These are phyloP conservation scores for Oryzias javanicus DNA, from an alignment of 2,113 vertebrate genomes.

Conservation along the genomic window DNA sequence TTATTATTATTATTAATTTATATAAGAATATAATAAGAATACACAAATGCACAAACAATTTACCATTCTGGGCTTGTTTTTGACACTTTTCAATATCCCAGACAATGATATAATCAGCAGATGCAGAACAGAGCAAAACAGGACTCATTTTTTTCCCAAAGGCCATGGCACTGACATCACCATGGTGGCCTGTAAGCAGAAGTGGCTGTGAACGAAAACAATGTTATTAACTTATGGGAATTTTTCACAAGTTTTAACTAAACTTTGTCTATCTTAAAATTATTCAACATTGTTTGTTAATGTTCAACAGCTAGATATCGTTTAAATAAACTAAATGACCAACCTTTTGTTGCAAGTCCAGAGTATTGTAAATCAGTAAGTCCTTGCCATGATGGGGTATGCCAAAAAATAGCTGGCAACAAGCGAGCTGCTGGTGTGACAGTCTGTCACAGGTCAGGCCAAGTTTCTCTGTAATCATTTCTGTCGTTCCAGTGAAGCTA, in stretches of 20 bases:
- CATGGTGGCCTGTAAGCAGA: conserved; percentile 79
- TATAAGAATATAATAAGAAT: too few relatives aligned
- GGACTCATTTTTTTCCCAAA: conserved; percentile 76
- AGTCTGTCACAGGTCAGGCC: conserved; percentile 50
- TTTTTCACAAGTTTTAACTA: background rate
- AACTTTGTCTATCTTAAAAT: background rate
- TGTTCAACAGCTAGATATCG: background rate
- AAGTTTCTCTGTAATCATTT: conserved; percentile 63
- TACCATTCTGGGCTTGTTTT: conserved; percentile 74
- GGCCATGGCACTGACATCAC: conserved; percentile 78
- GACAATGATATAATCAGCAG: conserved; percentile 77
- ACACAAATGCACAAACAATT: conserved; percentile 1
- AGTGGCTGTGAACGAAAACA: conserved; percentile 59
- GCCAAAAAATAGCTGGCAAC: conserved; percentile 67
- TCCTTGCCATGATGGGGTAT: conserved; percentile 71
- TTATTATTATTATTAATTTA: background rate
- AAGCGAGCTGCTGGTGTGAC: conserved; percentile 79
- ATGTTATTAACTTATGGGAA: background rate
- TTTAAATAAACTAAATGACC: background rate
- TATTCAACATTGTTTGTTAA: background rate
- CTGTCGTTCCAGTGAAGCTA: background rate
- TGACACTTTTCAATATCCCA: conserved; percentile 83
- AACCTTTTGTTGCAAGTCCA: conserved; percentile 70
- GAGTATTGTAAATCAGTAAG: conserved; percentile 73
- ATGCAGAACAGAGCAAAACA: conserved; percentile 84